Conservation (phyloP, 2,888 invertebrate genomes). For the Apotomis betuletana region DNA sequence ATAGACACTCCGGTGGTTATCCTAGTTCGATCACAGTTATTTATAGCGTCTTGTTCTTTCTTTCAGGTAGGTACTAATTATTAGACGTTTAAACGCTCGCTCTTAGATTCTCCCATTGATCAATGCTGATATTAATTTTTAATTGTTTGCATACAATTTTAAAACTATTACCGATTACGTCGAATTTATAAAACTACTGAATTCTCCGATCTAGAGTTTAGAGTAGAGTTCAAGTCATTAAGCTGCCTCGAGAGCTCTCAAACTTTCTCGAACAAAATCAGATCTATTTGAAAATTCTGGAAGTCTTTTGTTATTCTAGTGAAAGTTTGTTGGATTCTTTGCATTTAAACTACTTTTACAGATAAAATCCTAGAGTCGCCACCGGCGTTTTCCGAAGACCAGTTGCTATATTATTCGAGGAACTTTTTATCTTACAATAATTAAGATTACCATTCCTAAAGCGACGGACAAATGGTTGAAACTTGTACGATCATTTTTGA, state of each 20-base stretch:
- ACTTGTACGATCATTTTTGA: not conserved
- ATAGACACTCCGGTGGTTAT: no score
- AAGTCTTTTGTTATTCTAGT: constrained; percentile 11
- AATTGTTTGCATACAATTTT: not conserved
- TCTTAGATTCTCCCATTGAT: no score
- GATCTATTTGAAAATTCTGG: constrained; percentile 16
- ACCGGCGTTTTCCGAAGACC: constrained; percentile 5
- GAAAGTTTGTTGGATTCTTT: constrained; percentile 20
- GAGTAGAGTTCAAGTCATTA: constrained; percentile 11
- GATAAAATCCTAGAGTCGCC: constrained; percentile 2
- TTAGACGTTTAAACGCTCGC: no score
- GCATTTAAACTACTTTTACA: constrained; percentile 12
- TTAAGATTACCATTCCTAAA: not conserved
- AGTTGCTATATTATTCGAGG: not conserved
- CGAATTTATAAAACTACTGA: constrained; percentile 4
- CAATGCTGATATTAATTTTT: not conserved
- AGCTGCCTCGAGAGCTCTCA: constrained; percentile 8
- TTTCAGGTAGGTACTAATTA: no score
- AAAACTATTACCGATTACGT: not conserved
- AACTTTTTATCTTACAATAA: constrained; percentile 18
- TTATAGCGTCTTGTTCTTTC: no score
- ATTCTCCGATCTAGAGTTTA: constrained; percentile 7
- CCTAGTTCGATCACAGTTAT: no score
- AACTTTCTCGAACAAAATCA: constrained; percentile 15
- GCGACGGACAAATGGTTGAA: not conserved